Base-by-base conservation (phyloP, 2,888 invertebrate genomes). In the Octonoba sinensis region DNA sequence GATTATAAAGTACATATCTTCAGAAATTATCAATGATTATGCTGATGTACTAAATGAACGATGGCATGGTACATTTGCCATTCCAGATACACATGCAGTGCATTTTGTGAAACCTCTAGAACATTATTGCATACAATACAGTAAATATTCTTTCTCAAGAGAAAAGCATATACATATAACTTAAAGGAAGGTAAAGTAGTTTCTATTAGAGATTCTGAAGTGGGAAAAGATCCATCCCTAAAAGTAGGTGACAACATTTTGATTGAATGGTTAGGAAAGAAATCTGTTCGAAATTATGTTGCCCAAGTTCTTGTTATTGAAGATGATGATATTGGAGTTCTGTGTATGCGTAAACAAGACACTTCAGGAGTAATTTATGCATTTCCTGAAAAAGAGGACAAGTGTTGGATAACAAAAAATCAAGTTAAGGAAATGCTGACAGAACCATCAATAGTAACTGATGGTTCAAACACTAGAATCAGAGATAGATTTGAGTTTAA, bases 301-400 rank as follows among this genome's bases (percentile, higher is more conserved):
- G 22, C 20, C 18, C 57, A 57, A 4, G 57, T 57, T 13, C 54
- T 57, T 20, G 22, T 20, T 15, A 57, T 57, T 57, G 22, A 57
- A 57, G 54, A 54, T 54, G n/a, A n/a, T 57, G 57, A 57, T 54
- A 54, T 57, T n/a, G 57, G 24, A 57, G 57, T 57, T 57, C 22
- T 57, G 18, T 57, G 57, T 20, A 57, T 57, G 57, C 15, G 22
- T 20, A 57, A 57, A 20, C 22, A 57, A n/a, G 22, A 20, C 57
- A 20, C 22, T 57, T 20, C 11, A 57, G 18, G 57, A 57, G 8
- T 57, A 57, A 57, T 57, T 20, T 20, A 57, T 57, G 57, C 57
- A 57, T 57, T 57, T 57, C 15, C 57, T 20, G 24, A 57, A 22
- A 57, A 57, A 57, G 57, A 57, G 15, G 57, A 20, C 57, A 57